These are phyloP conservation scores for Spheniscus mendiculus DNA, from an alignment of 2,113 vertebrate species.

Conservation along the genomic window DNA sequence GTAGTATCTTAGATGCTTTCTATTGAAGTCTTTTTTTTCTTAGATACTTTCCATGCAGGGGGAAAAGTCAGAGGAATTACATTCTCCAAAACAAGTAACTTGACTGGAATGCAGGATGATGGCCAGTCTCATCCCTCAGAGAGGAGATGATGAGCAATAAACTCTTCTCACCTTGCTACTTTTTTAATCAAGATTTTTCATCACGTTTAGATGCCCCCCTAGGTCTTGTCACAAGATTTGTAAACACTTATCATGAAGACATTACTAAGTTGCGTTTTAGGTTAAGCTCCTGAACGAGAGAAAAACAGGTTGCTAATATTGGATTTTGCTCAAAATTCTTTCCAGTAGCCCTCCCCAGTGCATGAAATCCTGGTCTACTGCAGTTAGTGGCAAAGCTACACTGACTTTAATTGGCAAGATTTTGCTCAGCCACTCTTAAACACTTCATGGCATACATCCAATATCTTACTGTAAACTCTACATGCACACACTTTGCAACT, in stretches of 20 bases:
- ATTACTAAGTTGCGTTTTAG: neutral
- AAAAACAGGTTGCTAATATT: neutral
- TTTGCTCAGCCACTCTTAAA: neutral
- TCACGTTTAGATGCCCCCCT: neutral
- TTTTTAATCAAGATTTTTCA: neutral
- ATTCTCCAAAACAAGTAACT: neutral
- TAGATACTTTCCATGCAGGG: neutral
- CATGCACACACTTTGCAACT: neutral
- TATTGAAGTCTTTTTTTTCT: neutral
- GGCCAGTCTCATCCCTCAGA: neutral
- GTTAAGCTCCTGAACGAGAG: neutral
- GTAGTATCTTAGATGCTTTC: neutral
- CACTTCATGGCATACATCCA: neutral
- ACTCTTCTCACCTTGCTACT: neutral
- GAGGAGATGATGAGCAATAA: neutral
- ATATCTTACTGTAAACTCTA: neutral
- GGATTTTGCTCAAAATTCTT: neutral
- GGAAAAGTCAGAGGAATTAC: neutral
- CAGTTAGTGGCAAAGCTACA: neutral
- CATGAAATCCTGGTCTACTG: neutral
- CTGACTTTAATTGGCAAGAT: neutral
- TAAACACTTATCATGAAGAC: neutral
- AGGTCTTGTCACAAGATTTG: neutral
- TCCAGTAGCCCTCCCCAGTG: neutral
- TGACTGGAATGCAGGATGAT: neutral